Conservation (phyloP, 1,140 invertebrate genomes). For the Polypedilum vanderplanki region DNA sequence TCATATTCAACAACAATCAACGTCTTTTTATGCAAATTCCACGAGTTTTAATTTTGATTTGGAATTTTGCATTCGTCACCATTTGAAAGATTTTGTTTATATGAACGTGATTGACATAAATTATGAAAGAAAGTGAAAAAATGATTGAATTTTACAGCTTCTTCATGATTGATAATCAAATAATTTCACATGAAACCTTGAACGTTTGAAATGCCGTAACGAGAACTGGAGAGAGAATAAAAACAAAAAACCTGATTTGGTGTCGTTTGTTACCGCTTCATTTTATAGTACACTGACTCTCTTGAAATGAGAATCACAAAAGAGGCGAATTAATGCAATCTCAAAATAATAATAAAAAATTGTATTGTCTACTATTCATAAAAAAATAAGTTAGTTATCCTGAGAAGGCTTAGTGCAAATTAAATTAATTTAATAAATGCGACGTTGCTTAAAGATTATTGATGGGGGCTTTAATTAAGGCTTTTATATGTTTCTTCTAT, state of each 20-base stretch:
- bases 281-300: too few species aligned
- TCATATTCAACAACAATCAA: not conserved
- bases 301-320: too few species aligned
- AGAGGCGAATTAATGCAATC: too few species aligned
- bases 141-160: slow-evolving; percentile 6
- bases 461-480: slow-evolving; percentile 31
- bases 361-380: too few species aligned
- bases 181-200: slow-evolving; percentile 17
- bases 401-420: too few species aligned
- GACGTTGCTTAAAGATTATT: too few species aligned
- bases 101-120: not conserved
- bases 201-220: not conserved
- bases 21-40: not conserved
- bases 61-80: slow-evolving; percentile 2
- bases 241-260: not conserved
- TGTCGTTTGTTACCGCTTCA: too few species aligned
- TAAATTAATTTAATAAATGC: too few species aligned
- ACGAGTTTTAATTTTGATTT: not conserved
- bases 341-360: too few species aligned
- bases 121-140: not conserved
- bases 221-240: not conserved
- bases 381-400: too few species aligned
- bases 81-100: not conserved
- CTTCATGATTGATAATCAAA: not conserved
- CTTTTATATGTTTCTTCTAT: slow-evolving; percentile 41